Conservation (phyloP, 2,797 vertebrate species). For the Cuculus canorus region DNA sequence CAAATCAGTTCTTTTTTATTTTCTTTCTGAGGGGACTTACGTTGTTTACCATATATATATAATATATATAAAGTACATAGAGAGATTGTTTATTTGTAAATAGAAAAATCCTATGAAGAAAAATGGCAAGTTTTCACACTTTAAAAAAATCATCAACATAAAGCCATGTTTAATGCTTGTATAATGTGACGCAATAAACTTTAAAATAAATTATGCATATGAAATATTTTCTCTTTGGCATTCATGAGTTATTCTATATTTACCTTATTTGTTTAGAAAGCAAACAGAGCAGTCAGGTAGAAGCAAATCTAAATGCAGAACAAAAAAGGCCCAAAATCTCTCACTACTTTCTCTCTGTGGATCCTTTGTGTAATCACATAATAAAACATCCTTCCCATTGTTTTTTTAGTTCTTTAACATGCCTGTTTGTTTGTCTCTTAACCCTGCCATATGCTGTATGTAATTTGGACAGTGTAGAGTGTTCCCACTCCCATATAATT, state of each 20-base stretch:
- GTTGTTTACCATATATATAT: slow-evolving; percentile 75
- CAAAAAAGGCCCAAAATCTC: background rate
- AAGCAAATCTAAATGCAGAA: background rate
- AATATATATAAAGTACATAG: slow-evolving; percentile 76
- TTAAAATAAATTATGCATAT: slow-evolving; percentile 82
- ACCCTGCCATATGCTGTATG: background rate
- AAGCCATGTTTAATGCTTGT: slow-evolving; percentile 87
- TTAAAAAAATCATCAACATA: slow-evolving; percentile 76
- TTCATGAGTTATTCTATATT: slow-evolving; percentile 31
- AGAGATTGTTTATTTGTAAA: slow-evolving; percentile 87
- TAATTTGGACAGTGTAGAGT: background rate
- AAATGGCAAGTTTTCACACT: slow-evolving; percentile 83
- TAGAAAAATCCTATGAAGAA: slow-evolving; percentile 76
- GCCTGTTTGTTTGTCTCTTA: background rate
- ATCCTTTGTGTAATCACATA: background rate
- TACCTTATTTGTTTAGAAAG: background rate
- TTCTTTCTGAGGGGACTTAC: slow-evolving; percentile 74
- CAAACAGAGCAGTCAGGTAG: background rate
- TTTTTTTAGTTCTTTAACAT: background rate
- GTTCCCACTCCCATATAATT: background rate
- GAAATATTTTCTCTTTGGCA: slow-evolving; percentile 65
- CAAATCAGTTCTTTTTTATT: slow-evolving; percentile 79
- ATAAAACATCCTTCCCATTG: background rate
- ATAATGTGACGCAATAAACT: slow-evolving; percentile 84
- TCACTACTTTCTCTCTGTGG: background rate